These are phyloP conservation scores for Eulemur rubriventer DNA, from an alignment of 2,797 vertebrate species.

Conservation along the genomic window DNA sequence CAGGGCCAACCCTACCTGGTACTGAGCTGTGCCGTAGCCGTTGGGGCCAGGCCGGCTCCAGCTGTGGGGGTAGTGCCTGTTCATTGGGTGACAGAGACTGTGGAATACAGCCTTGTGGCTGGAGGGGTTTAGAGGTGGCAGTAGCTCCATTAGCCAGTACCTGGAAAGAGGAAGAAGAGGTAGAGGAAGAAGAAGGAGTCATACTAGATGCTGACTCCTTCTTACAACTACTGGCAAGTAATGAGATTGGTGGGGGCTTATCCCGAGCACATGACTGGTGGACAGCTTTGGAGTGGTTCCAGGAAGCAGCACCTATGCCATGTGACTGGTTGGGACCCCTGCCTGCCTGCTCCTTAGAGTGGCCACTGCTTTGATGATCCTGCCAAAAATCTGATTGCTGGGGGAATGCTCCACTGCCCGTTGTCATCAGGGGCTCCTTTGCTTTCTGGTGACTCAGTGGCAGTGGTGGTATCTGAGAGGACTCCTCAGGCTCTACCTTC, in stretches of 20 bases:
- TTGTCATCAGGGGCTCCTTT: constrained; percentile 66
- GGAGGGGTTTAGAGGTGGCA: constrained; percentile 55
- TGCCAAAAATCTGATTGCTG: constrained; percentile 81
- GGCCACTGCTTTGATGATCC: constrained; percentile 70
- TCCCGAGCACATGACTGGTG: constrained; percentile 39
- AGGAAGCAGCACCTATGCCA: constrained; percentile 46
- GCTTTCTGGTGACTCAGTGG: constrained; percentile 56
- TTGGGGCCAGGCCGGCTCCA: constrained; percentile 67
- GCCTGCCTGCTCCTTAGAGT: constrained; percentile 79
- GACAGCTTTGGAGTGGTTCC: constrained; percentile 75
- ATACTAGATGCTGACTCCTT: constrained; percentile 55
- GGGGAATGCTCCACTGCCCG: constrained; percentile 77
- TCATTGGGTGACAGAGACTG: constrained; percentile 68
- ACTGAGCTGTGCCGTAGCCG: constrained; percentile 66
- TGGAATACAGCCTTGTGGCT: constrained; percentile 49
- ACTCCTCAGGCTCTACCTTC: constrained; percentile 81
- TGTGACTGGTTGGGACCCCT: constrained; percentile 61
- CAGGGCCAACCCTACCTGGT: constrained; percentile 45
- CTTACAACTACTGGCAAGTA: constrained; percentile 71
- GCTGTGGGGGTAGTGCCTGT: constrained; percentile 60
- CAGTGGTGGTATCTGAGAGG: background rate
- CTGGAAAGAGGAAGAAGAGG: constrained; percentile 83
- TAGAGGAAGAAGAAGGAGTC: constrained; percentile 67
- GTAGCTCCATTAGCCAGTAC: constrained; percentile 85
- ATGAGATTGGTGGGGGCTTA: constrained; percentile 41